Evolutionary conservation across 2,888 invertebrate genomes (phyloP).

Genomic region (Endomychus coccineus): DNA sequence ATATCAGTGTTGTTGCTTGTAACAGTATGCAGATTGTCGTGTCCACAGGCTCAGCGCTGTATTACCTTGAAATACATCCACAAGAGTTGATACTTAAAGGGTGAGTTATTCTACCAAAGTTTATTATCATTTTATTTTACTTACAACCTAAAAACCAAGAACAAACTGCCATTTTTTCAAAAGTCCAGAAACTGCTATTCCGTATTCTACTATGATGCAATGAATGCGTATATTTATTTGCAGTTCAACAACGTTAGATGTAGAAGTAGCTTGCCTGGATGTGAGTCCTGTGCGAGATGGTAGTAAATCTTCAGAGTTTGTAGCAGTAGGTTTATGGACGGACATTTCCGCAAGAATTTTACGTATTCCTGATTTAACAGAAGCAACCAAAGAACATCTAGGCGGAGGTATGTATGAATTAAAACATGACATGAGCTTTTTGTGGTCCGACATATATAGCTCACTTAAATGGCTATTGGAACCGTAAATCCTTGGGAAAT

Average conservation of each 20-base stretch:
- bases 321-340: slow-evolving; percentile 95
- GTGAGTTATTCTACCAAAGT: slow-evolving; percentile 30
- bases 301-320: slow-evolving; percentile 58
- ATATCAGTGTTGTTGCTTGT: slow-evolving; percentile 84
- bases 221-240: too few species aligned
- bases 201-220: too few species aligned
- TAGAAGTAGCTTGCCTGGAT: slow-evolving; percentile 95
- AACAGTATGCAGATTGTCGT: slow-evolving; percentile 70
- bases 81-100: slow-evolving; percentile 57
- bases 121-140: too few species aligned
- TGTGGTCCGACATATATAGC: too few species aligned
- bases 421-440: background rate
- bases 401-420: slow-evolving; percentile 62
- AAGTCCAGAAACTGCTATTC: background rate
- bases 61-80: slow-evolving; percentile 66
- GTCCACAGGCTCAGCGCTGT: slow-evolving; percentile 82
- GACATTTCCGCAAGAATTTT: slow-evolving; percentile 89
- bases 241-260: slow-evolving; percentile 68
- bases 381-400: slow-evolving; percentile 78
- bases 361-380: slow-evolving; percentile 69
- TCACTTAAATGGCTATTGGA: too few species aligned
- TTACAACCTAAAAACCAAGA: too few species aligned
- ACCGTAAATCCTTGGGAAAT: too few species aligned
- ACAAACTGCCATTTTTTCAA: background rate
- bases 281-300: slow-evolving; percentile 70